These are phyloP conservation scores for Cnemophilus loriae DNA, from an alignment of 2,113 vertebrate species.

Conservation along the genomic window DNA sequence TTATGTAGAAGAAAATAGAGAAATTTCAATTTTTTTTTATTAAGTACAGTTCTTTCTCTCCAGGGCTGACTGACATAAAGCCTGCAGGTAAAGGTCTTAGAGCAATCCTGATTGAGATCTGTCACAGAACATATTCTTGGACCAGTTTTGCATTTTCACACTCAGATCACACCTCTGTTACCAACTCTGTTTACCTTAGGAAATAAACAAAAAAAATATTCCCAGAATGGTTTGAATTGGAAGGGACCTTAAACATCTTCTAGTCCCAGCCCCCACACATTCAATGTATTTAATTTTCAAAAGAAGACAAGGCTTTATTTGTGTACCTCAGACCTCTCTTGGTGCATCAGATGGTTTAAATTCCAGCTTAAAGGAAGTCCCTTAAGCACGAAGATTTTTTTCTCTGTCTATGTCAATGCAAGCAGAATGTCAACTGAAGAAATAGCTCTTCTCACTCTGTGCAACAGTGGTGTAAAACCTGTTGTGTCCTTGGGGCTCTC, in stretches of 20 bases:
- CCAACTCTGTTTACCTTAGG: not conserved
- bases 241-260: not conserved
- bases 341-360: not conserved
- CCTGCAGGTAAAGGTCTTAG: not conserved
- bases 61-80: not conserved
- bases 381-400: not conserved
- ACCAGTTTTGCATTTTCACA: not conserved
- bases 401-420: not conserved
- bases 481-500: not conserved
- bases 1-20: not conserved
- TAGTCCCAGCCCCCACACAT: too few relatives aligned
- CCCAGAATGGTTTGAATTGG: not conserved
- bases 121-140: not conserved
- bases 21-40: not conserved
- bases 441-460: not conserved
- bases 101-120: not conserved
- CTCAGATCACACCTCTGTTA: not conserved
- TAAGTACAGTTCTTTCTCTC: not conserved
- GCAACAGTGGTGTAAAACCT: not conserved
- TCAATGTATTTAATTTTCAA: not conserved
- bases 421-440: not conserved
- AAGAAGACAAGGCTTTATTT: not conserved
- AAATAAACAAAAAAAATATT: not conserved
- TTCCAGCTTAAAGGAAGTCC: not conserved
- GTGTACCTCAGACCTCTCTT: not conserved